phyloP scores from a whole-genome alignment of 2,113 vertebrate species.

The Psammodynastes pulverulentus region DNA sequence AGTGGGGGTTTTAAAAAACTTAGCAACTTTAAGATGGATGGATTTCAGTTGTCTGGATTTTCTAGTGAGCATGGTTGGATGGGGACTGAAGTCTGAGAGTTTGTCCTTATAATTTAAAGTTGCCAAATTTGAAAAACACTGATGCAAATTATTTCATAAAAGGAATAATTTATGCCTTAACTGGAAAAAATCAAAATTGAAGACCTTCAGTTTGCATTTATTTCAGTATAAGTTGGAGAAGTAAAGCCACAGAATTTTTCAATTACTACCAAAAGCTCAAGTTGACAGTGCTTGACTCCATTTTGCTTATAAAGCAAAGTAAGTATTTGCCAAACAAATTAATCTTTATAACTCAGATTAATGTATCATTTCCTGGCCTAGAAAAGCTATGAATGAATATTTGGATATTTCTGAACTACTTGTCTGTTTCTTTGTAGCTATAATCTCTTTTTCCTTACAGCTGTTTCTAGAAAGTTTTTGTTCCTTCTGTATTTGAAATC shows the following conservation, averaged over 20 bases:
- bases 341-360: slow-evolving; percentile 14
- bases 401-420: slow-evolving; percentile 29
- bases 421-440: slow-evolving; percentile 14
- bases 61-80: background rate
- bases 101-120: background rate
- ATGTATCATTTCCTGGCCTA: slow-evolving; percentile 1
- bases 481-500: background rate
- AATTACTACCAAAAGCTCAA: background rate
- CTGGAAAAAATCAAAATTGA: background rate
- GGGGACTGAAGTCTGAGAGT: background rate
- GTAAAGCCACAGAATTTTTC: background rate
- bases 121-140: background rate
- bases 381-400: slow-evolving; percentile 10
- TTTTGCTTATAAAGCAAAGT: background rate
- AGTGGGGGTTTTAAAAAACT: background rate
- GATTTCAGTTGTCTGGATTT: background rate
- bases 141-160: background rate
- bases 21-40: background rate
- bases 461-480: background rate
- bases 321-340: background rate
- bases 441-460: background rate
- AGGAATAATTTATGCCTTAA: background rate
- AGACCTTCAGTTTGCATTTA: background rate
- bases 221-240: background rate
- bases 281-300: background rate